These are phyloP conservation scores for Datnioides undecimradiatus DNA, from an alignment of 2,113 vertebrate genomes.

Conservation along the genomic window DNA sequence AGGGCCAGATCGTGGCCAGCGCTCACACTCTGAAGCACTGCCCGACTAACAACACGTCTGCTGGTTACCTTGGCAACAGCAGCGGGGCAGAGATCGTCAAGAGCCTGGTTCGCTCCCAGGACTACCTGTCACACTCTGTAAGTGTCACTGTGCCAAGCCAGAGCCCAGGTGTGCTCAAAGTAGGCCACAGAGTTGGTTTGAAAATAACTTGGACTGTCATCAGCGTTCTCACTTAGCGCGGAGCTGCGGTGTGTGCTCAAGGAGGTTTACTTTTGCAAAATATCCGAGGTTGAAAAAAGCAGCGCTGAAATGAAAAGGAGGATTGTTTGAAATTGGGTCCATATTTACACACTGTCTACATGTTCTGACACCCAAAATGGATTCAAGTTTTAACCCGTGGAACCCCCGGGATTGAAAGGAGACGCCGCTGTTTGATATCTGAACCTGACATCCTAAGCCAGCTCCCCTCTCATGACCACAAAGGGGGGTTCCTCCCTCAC, in stretches of 20 bases:
- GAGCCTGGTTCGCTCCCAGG: slow-evolving; percentile 77
- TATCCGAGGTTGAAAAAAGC: background rate
- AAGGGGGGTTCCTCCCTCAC: slow-evolving; percentile 67
- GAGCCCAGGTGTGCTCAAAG: slow-evolving; percentile 57
- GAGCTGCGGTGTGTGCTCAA: slow-evolving; percentile 21
- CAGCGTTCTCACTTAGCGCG: slow-evolving; percentile 6
- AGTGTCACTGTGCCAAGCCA: slow-evolving; percentile 61
- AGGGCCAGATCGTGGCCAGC: slow-evolving; percentile 93
- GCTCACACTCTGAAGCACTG: slow-evolving; percentile 89
- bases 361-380: slow-evolving; percentile 41
- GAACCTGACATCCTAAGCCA: slow-evolving; percentile 50
- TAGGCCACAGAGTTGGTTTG: slow-evolving; percentile 42
- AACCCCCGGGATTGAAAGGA: slow-evolving; percentile 39
- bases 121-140: slow-evolving; percentile 83
- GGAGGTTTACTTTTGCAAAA: slow-evolving; percentile 26
- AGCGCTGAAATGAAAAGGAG: slow-evolving; percentile 51
- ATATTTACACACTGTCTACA: slow-evolving; percentile 36
- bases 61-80: slow-evolving; percentile 76
- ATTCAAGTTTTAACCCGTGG: slow-evolving; percentile 27
- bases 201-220: slow-evolving; percentile 47
- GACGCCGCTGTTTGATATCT: slow-evolving; percentile 68
- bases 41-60: slow-evolving; percentile 73
- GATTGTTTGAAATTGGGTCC: slow-evolving; percentile 54
- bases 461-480: slow-evolving; percentile 59
- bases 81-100: slow-evolving; percentile 74